Evolutionary conservation across 1,140 invertebrate species (phyloP).

Genomic region (Leptonema lineaticorne): DNA sequence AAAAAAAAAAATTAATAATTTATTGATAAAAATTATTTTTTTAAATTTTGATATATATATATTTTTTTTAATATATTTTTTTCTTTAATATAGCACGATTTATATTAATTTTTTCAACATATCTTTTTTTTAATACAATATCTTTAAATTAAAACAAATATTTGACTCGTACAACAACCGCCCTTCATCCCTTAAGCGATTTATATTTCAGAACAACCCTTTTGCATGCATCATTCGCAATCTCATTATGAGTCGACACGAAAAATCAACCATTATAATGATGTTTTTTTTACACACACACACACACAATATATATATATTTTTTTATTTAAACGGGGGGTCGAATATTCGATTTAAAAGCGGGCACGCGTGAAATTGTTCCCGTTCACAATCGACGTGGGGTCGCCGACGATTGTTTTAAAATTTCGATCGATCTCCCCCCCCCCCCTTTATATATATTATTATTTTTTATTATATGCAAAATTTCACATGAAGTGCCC

Average conservation of each 20-base stretch:
- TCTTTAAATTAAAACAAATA: too few species aligned
- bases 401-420: slow-evolving; percentile 4
- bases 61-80: neutral
- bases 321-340: slow-evolving; percentile 3
- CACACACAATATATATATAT: neutral
- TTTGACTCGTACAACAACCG: neutral
- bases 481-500: neutral
- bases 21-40: too few species aligned
- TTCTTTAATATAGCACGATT: neutral
- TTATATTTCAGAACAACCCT: too few species aligned
- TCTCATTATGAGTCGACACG: slow-evolving; percentile 39
- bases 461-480: neutral
- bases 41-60: neutral
- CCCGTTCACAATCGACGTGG: neutral
- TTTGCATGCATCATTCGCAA: slow-evolving; percentile 1
- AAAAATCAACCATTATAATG: neutral
- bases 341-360: neutral
- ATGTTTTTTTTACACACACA: neutral
- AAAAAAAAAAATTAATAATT: too few species aligned
- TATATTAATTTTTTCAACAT: neutral
- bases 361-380: slow-evolving; percentile 25
- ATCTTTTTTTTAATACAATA: too few species aligned
- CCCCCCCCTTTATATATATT: neutral
- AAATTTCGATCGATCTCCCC: neutral
- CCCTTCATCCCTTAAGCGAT: neutral